A percentile compares a stretch with the other conserved stretches of the same genome.
Conservation (phyloP, 2,113 vertebrate species). For the Myrmecobius fasciatus region DNA sequence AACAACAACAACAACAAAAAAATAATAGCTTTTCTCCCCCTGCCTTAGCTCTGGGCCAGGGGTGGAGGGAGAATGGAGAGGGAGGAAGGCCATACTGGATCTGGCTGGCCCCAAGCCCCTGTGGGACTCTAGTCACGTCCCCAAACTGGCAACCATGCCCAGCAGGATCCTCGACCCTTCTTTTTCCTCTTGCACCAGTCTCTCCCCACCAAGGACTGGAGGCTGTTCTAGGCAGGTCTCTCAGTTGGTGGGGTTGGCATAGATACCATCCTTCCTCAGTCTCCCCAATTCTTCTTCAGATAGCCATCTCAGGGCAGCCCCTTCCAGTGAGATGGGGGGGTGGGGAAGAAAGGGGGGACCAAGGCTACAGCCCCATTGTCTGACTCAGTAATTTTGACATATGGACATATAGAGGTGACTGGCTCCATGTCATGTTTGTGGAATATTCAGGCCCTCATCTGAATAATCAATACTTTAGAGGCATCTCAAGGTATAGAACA, state of each 20-base stretch:
- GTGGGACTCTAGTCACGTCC: neutral
- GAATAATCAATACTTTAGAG: no score
- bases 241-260: no score
- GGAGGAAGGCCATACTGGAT: neutral
- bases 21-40: neutral
- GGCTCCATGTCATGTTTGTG: constrained; percentile 41
- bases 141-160: neutral
- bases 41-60: neutral
- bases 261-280: no score
- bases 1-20: no score
- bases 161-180: neutral
- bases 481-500: no score
- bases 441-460: no score
- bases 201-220: neutral
- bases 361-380: constrained; percentile 51
- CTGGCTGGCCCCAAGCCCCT: neutral
- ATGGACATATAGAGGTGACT: constrained; percentile 59
- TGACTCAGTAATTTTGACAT: constrained; percentile 65
- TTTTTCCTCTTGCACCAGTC: neutral
- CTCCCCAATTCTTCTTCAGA: constrained; percentile 6
- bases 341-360: neutral
- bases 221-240: neutral
- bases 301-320: constrained; percentile 24
- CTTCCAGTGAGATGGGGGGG: neutral
- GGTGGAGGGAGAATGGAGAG: neutral